Evolutionary conservation across 2,797 vertebrate genomes (phyloP), one percentile per base, ranked within the genome.

Genomic region (Sebastes iracundus): DNA sequence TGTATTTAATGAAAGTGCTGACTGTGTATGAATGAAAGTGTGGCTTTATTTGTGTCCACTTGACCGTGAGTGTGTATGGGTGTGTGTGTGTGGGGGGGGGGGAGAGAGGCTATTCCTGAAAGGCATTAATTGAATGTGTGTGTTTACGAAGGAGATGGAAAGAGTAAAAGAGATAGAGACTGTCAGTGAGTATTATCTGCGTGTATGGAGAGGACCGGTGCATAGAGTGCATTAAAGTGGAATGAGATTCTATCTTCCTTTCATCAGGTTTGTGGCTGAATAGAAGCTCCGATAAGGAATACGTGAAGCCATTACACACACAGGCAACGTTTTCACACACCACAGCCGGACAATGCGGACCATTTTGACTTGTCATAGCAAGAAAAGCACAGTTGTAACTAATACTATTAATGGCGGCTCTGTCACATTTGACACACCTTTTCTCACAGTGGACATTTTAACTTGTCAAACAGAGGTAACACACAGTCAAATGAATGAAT

Each of bases 161-260:
- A 25, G 53, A 33, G 22, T 73, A 30, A 80, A 72, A 56, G 62
- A 56, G 35, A 68, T 52, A 13, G 27, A 13, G 52, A 33, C 32
- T 23, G 38, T 58, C 32, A 20, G 28, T 62, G 83, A 63, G 68
- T 71, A 28, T 83, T 77, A 74, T 85, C 73, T 75, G 60, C 32
- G 63, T 59, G 55, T 22, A 38, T 18, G 46, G 61, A 61, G 46
- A 62, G 53, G 33, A 60, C 59, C 35, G n/a, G 78, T 49, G 84
- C 74, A 30, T 23, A 58, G 81, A 88, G 75, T 46, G 61, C 81
- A 76, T 90, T 85, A 84, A 81, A 87, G 74, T 76, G 64, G 80
- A 86, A 80, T 85, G 75, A 87, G 90, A 89, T 86, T 53, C 23
- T 77, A 87, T 92, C 87, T 64, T 79, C 59, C 75, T 93, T 88